phyloP scores from a whole-genome alignment of 2,113 vertebrate genomes.

The Hippolais icterina region DNA sequence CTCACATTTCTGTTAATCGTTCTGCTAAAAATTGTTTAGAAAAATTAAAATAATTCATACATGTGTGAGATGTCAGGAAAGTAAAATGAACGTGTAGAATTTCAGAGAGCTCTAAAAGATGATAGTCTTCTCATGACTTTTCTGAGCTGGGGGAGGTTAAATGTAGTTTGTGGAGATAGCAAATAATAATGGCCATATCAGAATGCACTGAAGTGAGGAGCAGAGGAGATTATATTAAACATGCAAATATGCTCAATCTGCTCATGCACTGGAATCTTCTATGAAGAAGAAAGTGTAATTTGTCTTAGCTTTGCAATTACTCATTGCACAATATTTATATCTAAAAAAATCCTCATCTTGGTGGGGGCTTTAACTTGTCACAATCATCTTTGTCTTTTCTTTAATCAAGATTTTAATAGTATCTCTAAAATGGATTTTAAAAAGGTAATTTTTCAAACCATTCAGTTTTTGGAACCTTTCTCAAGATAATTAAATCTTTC shows the following conservation, averaged over 20 bases:
- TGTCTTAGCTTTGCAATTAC: background rate
- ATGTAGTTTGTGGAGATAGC: background rate
- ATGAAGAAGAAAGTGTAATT: background rate
- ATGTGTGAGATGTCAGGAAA: background rate
- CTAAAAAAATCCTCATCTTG: background rate
- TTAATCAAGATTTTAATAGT: background rate
- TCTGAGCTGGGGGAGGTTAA: background rate
- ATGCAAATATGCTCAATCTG: background rate
- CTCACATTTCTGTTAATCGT: background rate
- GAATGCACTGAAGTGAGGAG: conserved; percentile 15
- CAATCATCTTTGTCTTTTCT: background rate
- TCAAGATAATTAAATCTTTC: conserved; percentile 51
- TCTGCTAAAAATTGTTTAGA: background rate
- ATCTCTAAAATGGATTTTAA: background rate
- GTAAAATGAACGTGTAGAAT: background rate
- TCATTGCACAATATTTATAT: background rate
- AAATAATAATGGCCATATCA: background rate
- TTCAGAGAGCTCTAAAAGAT: background rate
- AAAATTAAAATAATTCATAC: background rate
- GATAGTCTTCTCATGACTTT: background rate
- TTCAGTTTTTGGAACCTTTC: conserved; percentile 30
- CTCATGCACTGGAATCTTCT: background rate
- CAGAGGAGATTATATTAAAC: background rate
- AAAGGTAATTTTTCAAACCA: conserved; percentile 35
- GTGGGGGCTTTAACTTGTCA: background rate